Conservation (phyloP, 2,113 vertebrate species). For the Boleophthalmus pectinirostris region DNA sequence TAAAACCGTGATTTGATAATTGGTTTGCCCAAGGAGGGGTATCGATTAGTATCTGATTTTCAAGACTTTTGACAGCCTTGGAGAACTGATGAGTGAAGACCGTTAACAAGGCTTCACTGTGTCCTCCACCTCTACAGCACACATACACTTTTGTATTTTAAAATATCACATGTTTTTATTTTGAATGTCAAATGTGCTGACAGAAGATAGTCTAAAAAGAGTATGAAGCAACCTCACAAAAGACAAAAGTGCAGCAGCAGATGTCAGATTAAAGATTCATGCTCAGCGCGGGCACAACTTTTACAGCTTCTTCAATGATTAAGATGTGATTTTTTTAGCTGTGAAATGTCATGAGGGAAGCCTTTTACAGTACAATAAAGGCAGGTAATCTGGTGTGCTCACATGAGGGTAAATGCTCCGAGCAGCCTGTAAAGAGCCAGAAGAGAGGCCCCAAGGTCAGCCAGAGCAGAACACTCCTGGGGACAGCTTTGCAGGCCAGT, state of each 20-base stretch:
- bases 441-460: not conserved
- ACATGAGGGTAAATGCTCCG: not conserved
- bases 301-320: conserved; percentile 4
- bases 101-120: too few relatives aligned
- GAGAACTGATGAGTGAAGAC: too few relatives aligned
- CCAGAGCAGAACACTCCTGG: not conserved
- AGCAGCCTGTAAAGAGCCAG: not conserved
- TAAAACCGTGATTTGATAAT: too few relatives aligned
- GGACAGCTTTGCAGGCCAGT: not conserved
- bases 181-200: not conserved
- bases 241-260: not conserved
- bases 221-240: too few relatives aligned
- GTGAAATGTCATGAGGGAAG: not conserved
- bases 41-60: too few relatives aligned
- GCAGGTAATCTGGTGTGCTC: not conserved
- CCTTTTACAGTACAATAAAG: conserved; percentile 6
- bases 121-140: too few relatives aligned
- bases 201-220: not conserved
- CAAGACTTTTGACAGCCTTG: too few relatives aligned
- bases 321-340: not conserved
- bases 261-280: conserved; percentile 2
- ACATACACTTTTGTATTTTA: too few relatives aligned
- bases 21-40: too few relatives aligned
- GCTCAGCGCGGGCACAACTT: not conserved
- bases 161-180: too few relatives aligned